Conservation (phyloP, 2,888 invertebrate species). For the Orthonevra nobilis region DNA sequence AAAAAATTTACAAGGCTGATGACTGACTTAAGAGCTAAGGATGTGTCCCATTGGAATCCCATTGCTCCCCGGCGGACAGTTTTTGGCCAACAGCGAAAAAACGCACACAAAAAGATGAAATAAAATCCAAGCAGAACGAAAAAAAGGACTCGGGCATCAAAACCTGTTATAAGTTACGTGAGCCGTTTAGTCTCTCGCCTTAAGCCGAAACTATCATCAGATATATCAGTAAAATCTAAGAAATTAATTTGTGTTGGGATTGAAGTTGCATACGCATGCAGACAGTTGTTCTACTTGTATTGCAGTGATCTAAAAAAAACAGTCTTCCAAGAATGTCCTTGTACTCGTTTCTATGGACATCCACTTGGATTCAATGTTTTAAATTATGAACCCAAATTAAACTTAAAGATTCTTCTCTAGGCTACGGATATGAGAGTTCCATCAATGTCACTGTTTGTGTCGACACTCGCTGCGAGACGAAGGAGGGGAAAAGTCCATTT, state of each 20-base stretch:
- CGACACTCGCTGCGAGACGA: background rate
- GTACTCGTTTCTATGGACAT: background rate
- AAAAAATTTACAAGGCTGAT: conserved; percentile 45
- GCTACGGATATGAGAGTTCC: background rate
- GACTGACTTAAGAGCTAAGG: conserved; percentile 15
- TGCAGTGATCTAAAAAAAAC: conserved; percentile 4
- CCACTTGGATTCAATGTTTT: background rate
- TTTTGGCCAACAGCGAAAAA: background rate
- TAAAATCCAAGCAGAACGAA: conserved; percentile 17
- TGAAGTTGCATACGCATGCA: conserved; percentile 13
- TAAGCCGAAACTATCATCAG: conserved; percentile 2
- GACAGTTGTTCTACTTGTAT: background rate
- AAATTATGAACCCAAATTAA: conserved; percentile 34
- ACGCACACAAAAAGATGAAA: conserved; percentile 37
- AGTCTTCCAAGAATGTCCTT: conserved; percentile 17
- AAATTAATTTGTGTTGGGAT: conserved; percentile 12
- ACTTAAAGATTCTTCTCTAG: conserved; percentile 9
- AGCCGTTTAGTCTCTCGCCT: conserved; percentile 7
- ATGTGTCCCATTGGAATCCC: background rate
- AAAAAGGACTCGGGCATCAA: conserved; percentile 2
- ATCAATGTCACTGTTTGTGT: conserved; percentile 12
- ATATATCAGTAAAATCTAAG: conserved; percentile 2
- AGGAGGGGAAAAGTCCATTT: conserved; percentile 17
- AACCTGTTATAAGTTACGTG: conserved; percentile 2
- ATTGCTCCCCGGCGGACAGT: background rate